Base-by-base conservation (phyloP, 2,797 vertebrate genomes). In the Gambelia wislizenii region DNA sequence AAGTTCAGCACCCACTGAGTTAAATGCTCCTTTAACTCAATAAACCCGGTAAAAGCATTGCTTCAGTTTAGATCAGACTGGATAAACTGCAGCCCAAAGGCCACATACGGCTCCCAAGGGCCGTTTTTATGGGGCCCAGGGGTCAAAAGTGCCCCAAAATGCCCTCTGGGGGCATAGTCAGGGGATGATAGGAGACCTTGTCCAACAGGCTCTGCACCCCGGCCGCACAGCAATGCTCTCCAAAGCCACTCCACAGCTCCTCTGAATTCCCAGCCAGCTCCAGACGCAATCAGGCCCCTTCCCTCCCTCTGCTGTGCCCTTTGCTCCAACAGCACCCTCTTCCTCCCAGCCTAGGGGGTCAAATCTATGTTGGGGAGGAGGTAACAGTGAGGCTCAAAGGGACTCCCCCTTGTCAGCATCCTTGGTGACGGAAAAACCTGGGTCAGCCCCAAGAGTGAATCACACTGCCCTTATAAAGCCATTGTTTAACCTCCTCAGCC, bases 391-490 rank as follows among this genome's bases (percentile, higher is more conserved):
- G 20, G 56, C 56, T 59, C 20, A 59, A 59, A 59, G 20, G 20
- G 56, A 22, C 56, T 59, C 56, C 20, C 20, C 56, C 20, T 59
- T 59, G 56, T 59, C 5, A 5, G 56, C 56, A 59, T 54, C 27
- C 30, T n/a, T 0, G 4, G 69, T 0, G 33, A 90, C 30, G 72
- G 88, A 2, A 2, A 10, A 91, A n/a, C 54, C 54, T 76, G 74
- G 3, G 2, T 42, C 69, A 91, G 87, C 0, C 0, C 42, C 56
- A 6, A 0, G 69, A 93, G 78, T 83, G 1, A 1, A 0, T 10
- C 83, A 83, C 2, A 7, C 89, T 94, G 93, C 87, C 97, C 97
- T 97, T 97, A 97, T 97, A 97, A 97, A 97, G 97, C 92, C 96
- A 95, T 96, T 96, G 94, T 95, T 96, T 96, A 96, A 92, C 88